Evolutionary conservation across 2,888 invertebrate genomes (phyloP), one percentile per base, ranked within the genome.

Genomic region (Kryphioiulus occultus): DNA sequence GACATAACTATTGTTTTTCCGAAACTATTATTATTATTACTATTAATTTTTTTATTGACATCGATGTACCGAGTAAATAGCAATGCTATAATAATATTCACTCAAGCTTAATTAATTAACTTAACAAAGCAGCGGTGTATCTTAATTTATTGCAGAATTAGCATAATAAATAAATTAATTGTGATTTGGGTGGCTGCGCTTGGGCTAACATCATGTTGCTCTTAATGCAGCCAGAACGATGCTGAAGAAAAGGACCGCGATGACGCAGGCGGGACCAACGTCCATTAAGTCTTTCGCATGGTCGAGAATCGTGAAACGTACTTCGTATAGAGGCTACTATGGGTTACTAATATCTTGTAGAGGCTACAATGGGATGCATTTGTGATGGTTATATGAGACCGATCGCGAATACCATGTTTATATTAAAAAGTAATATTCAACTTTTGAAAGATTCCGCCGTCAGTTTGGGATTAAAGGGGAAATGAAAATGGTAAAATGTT

Each of bases 141-240:
- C 42, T 15, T 42, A 42, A 42, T 42, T 42, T 42, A 42, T n/a
- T n/a, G n/a, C n/a, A 42, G 42, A 68, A 68, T 68, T 26, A 26
- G 1, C 68, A 0, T 26, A 26, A 26, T 15, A 42, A 15, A 42
- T 42, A 59, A 59, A 68, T 12, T 26, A 15, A 26, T 68, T n/a
- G 12, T 9, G 26, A 68, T 68, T 26, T 9, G 26, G 12, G 15
- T 68, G 68, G 15, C 26, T 68, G 68, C 68, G 10, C 12, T 12
- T 26, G 68, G 15, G 68, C 10, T 26, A 68, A 12, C 12, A 26
- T 68, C 26, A 68, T 47, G 15, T n/a, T 68, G 10, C 26, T 68
- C 68, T 22, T 47, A 68, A 68, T 10, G 78, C 78, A 68, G 78
- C 78, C 78, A 78, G 78, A 78, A 78, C 30, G 78, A 78, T 78